Evolutionary conservation across 2,888 invertebrate genomes (phyloP).

Genomic region (Sylvicola fuscatus): DNA sequence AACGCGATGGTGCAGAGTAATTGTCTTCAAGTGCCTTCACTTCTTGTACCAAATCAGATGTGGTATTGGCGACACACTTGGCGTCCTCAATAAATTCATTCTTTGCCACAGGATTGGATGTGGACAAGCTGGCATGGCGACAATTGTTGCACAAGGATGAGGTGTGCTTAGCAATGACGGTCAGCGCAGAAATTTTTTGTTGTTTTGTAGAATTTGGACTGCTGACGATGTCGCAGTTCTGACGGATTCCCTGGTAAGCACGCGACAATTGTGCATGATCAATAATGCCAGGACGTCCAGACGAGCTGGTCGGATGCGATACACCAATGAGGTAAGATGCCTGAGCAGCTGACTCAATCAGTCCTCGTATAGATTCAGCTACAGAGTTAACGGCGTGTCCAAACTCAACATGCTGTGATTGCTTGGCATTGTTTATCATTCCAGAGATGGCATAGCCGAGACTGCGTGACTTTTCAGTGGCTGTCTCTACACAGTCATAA

Average conservation of each 20-base stretch:
- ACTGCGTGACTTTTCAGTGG: slow-evolving; percentile 71
- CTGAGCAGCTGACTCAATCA: slow-evolving; percentile 86
- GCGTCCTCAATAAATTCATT: slow-evolving; percentile 94
- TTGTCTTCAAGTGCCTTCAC: slow-evolving; percentile 82
- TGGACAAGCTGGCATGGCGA: slow-evolving; percentile 76
- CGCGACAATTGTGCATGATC: slow-evolving; percentile 75
- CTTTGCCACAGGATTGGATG: slow-evolving; percentile 78
- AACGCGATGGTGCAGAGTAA: slow-evolving; percentile 55
- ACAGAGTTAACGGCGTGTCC: slow-evolving; percentile 65
- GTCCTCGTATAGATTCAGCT: slow-evolving; percentile 70
- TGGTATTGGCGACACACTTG: slow-evolving; percentile 91
- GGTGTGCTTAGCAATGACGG: slow-evolving; percentile 89
- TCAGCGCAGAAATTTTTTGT: slow-evolving; percentile 76
- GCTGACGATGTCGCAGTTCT: slow-evolving; percentile 61
- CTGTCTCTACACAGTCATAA: slow-evolving; percentile 81
- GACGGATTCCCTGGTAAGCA: slow-evolving; percentile 75
- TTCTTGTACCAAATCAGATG: slow-evolving; percentile 82
- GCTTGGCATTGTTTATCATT: slow-evolving; percentile 80
- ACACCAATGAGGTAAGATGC: slow-evolving; percentile 89
- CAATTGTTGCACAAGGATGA: slow-evolving; percentile 91
- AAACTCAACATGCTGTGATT: slow-evolving; percentile 68
- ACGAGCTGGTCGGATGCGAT: slow-evolving; percentile 73
- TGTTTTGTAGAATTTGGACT: slow-evolving; percentile 55
- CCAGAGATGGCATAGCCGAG: slow-evolving; percentile 84
- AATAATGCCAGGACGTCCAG: slow-evolving; percentile 72